Conservation (phyloP, 2,113 vertebrate genomes). For the Delphinus delphis region DNA sequence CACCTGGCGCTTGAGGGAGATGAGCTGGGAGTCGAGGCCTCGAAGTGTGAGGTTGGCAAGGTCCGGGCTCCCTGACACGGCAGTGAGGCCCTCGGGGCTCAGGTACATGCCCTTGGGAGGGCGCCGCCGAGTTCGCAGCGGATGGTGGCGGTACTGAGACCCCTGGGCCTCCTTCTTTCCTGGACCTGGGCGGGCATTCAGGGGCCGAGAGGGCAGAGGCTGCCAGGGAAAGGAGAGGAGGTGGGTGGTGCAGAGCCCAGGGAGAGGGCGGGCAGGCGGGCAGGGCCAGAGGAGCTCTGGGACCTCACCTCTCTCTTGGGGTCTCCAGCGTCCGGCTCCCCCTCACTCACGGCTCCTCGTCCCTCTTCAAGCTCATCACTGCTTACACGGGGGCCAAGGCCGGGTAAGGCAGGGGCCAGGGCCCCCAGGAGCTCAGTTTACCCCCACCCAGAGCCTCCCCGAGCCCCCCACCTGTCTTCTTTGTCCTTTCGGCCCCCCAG, state of each 20-base stretch:
- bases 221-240: neutral
- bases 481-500: constrained; percentile 91
- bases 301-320: constrained; percentile 91
- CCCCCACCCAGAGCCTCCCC: neutral
- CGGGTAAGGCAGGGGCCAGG: neutral
- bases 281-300: neutral
- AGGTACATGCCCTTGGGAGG: constrained; percentile 95
- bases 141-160: constrained; percentile 93
- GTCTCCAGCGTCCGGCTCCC: constrained; percentile 88
- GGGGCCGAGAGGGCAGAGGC: constrained; percentile 69
- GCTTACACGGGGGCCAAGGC: constrained; percentile 69
- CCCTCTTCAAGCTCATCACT: constrained; percentile 91
- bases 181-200: constrained; percentile 79
- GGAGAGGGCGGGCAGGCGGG: neutral
- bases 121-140: constrained; percentile 88
- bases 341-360: constrained; percentile 87
- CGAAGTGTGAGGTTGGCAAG: constrained; percentile 87
- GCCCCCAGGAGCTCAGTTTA: neutral
- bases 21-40: constrained; percentile 90
- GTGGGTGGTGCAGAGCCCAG: neutral
- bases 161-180: constrained; percentile 90
- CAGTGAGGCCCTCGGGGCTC: constrained; percentile 88
- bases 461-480: constrained; percentile 87
- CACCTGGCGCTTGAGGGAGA: constrained; percentile 95
- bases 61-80: constrained; percentile 87